A percentile compares a stretch with the other conserved stretches of the same genome.
Conservation (phyloP, 2,888 invertebrate species). For the Tuta absoluta region DNA sequence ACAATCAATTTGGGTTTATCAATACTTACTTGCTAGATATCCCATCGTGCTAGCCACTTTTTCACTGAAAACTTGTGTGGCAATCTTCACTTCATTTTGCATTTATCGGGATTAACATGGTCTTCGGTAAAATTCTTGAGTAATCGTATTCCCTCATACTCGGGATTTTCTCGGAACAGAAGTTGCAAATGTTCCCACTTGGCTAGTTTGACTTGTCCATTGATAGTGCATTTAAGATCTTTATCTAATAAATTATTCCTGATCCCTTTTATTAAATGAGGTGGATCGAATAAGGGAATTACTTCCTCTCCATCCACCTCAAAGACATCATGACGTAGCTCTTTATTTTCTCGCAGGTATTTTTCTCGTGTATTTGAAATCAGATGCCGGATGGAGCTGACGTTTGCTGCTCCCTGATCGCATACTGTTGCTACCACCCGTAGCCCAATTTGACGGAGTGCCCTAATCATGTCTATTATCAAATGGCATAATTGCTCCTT, state of each 20-base stretch:
- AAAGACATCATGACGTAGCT: conserved; percentile 26
- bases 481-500: too few species aligned
- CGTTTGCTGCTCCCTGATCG: conserved; percentile 34
- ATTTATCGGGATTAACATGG: background rate
- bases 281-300: conserved; percentile 34
- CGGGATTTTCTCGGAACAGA: conserved; percentile 24
- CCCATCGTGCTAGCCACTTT: conserved; percentile 13
- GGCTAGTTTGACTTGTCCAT: conserved; percentile 19
- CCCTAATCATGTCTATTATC: too few species aligned
- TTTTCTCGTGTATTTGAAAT: conserved; percentile 33
- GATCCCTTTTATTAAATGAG: conserved; percentile 33
- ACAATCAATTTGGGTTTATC: too few species aligned
- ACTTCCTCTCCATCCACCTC: conserved; percentile 29
- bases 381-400: conserved; percentile 31
- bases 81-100: conserved; percentile 25
- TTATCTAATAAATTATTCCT: conserved; percentile 32
- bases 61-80: conserved; percentile 19
- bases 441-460: too few species aligned
- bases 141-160: conserved; percentile 25
- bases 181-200: conserved; percentile 29
- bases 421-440: conserved; percentile 36
- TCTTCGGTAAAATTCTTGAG: conserved; percentile 12
- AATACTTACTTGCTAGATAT: conserved; percentile 19
- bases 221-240: conserved; percentile 6
- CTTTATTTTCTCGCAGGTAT: conserved; percentile 26